Base-by-base conservation (phyloP, 1,140 invertebrate species). In the Amyelois transitella region DNA sequence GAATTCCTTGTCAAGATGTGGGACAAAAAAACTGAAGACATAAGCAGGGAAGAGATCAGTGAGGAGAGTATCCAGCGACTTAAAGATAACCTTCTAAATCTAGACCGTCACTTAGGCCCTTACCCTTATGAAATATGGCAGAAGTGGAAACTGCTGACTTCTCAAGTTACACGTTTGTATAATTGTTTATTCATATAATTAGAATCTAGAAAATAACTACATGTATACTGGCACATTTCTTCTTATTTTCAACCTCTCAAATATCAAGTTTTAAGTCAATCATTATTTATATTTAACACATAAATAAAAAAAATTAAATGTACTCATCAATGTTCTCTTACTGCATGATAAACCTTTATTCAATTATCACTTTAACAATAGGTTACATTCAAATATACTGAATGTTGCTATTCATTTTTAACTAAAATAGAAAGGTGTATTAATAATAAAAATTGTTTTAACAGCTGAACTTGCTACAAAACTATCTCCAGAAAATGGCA, bases 51-150 rank as follows among this genome's bases (percentile, higher is more conserved):
- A 71, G 89, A 88, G 86, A 86, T 91, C 51, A 74, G 88, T 66
- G 89, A 93, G 67, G 85, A 92, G 65, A 91, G 90, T 62, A 65
- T 92, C 43, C 75, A 91, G 55, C 82, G 89, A 10, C 83, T 97
- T 14, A 92, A 92, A 67, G 88, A 89, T 5, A 96, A 98, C 83
- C 74, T 97, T 28, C 88, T 91, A 47, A 91, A 95, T 51, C 77
- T 99, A 38, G 97, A 99, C 72, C 89, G 88, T 60, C 94, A 92
- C 82, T 85, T 99, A 38, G 98, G 95, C 10, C 91, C 95, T 3
- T 99, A 99, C 91, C 97, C 98, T 10, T 98, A 94, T 88, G 94
- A 98, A 62, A 93, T 93, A 58, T 96, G 93, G 80, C 92, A 94
- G 60, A 94, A 94, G 66, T 99, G 98, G 98, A 91, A 94, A 52